Conservation (phyloP, 2,797 vertebrate genomes). For the Lagorchestes hirsutus region DNA sequence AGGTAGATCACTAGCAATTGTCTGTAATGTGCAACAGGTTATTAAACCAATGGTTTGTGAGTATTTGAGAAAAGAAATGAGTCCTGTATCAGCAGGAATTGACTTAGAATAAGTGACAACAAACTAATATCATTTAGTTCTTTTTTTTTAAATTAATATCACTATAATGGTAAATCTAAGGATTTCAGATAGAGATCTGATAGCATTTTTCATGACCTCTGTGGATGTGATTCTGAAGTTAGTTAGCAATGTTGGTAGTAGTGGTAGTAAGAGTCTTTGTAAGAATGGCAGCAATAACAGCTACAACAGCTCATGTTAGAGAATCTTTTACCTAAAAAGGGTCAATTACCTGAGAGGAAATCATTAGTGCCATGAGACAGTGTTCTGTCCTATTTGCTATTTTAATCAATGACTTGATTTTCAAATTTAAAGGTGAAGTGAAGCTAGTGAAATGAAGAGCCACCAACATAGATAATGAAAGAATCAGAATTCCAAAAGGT, state of each 20-base stretch:
- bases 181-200: not conserved
- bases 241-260: not conserved
- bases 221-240: not conserved
- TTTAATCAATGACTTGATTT: not conserved
- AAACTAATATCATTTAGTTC: not conserved
- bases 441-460: not conserved
- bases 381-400: not conserved
- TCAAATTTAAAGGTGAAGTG: constrained; percentile 12
- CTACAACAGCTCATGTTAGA: not conserved
- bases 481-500: constrained; percentile 31
- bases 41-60: not conserved
- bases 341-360: not conserved
- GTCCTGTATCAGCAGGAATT: not conserved
- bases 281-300: not conserved
- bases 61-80: not conserved
- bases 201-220: not conserved
- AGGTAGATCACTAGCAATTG: not conserved
- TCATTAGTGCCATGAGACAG: not conserved
- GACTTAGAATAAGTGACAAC: not conserved
- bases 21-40: not conserved
- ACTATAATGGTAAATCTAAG: not conserved
- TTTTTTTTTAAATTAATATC: not conserved
- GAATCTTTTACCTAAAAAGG: not conserved
- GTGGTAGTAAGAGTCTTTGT: not conserved
- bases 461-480: not conserved